Conservation (phyloP, 2,113 vertebrate genomes). For the Larimichthys polyactis region DNA sequence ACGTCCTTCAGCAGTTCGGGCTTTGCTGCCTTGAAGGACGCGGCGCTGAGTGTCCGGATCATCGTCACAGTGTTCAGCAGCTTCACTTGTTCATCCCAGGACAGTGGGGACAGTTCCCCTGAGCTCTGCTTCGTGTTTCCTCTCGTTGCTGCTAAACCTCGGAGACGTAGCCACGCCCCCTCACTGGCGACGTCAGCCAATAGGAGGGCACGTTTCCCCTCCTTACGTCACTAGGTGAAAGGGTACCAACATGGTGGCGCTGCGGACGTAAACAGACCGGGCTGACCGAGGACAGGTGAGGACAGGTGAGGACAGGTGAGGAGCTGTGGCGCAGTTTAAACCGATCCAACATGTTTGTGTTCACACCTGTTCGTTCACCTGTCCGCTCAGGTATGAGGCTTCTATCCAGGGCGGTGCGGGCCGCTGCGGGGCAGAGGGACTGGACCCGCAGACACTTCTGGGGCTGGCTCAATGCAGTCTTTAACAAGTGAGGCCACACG, state of each 20-base stretch:
- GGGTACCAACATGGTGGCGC: conserved; percentile 28
- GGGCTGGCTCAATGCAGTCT: conserved; percentile 96
- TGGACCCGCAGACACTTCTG: conserved; percentile 87
- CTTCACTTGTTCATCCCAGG: conserved; percentile 9
- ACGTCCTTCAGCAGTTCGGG: conserved; percentile 47
- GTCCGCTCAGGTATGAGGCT: conserved; percentile 79
- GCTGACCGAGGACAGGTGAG: too few species aligned
- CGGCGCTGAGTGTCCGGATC: conserved; percentile 64
- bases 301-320: conserved; percentile 44
- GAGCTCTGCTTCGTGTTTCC: not conserved
- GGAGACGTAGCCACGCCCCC: not conserved
- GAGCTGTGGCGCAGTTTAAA: not conserved
- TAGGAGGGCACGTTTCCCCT: not conserved
- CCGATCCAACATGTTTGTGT: too few species aligned
- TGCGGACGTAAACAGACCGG: conserved; percentile 52
- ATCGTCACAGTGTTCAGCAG: conserved; percentile 45
- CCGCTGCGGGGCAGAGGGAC: conserved; percentile 45
- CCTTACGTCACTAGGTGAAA: not conserved
- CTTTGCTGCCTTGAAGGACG: conserved; percentile 26
- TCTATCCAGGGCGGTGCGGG: conserved; percentile 65
- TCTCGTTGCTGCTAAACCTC: not conserved
- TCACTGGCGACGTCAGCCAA: conserved; percentile 57
- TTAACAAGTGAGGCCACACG: conserved; percentile 91
- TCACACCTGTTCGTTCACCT: conserved; percentile 20
- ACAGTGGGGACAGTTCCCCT: not conserved